Evolutionary conservation across 2,888 invertebrate species (phyloP), one percentile per base, ranked within the genome.

Genomic region (Tillus elongatus): DNA sequence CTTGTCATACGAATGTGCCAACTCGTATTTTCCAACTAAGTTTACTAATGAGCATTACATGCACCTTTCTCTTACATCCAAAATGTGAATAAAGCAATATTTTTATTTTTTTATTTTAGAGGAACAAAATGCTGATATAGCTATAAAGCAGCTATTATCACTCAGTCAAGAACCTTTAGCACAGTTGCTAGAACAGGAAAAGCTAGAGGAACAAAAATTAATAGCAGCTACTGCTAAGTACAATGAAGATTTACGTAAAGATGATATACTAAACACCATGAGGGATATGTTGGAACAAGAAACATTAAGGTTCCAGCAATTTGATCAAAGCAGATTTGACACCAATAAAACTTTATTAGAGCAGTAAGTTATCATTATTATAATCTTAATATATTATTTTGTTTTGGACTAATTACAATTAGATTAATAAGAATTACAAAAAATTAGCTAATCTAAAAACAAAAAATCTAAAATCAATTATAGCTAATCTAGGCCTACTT

Each of bases 191-290:
- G 79, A 80, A 49, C 73, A 74, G 57, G 83, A 83, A 51, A 72
- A 73, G 45, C 63, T 70, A 39, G 80, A 82, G 61, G 79, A 82
- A 58, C 73, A 80, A 49, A 68, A 72, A 39, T 54, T 83, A 32
- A 61, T 83, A 29, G 75, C 76, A 42, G 74, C 76, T 39, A 72
- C 72, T 11, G 57, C 67, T 37, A 70, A 70, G 56, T 71, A 73
- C 52, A 71, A 73, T 62, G 72, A 72, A 53, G 69, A 68, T 53
- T 62, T 82, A 16, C 72, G 73, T 46, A 80, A 77, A 58, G 70
- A 73, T 53, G 82, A 84, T 60, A 75, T 82, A 36, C 66, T 84
- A 31, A 73, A 69, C 53, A 78, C 79, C 31, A 85, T 85, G 82
- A 74, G 81, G 57, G 69, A 71, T 51, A 64, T 83, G 26, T 64